Conservation (phyloP, 2,113 vertebrate genomes). For the Microtus richardsoni region DNA sequence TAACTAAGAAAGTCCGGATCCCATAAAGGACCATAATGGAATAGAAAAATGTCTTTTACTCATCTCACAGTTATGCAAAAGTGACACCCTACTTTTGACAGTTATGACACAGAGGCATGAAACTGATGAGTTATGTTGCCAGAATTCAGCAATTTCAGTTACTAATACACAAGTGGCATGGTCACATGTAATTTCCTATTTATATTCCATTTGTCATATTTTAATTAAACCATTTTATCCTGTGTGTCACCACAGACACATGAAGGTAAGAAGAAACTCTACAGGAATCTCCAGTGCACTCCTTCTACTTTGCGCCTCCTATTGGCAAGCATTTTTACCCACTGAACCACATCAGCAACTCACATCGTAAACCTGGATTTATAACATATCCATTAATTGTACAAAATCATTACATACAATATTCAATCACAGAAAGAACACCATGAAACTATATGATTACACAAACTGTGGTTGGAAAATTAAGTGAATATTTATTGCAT, state of each 20-base stretch:
- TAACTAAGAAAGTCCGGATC: not conserved
- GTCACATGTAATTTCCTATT: not conserved
- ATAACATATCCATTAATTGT: no score
- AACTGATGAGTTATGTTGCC: no score
- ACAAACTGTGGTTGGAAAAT: not conserved
- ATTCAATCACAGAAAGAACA: not conserved
- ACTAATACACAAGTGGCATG: not conserved
- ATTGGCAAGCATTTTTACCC: not conserved
- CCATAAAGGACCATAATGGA: not conserved
- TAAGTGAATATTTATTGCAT: not conserved
- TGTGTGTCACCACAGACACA: not conserved
- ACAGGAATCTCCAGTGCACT: not conserved
- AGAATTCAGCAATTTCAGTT: not conserved
- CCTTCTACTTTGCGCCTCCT: not conserved
- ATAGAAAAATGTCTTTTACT: not conserved
- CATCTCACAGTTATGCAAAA: fast-evolving
- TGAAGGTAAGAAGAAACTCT: not conserved
- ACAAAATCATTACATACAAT: not conserved
- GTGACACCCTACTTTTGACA: not conserved
- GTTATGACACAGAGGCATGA: not conserved
- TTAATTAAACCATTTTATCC: not conserved
- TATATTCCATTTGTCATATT: not conserved
- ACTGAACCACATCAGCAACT: not conserved
- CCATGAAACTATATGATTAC: not conserved
- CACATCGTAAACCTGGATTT: not conserved